Conservation (phyloP, 64 coral and sea anemone species). For the Catalaphyllia jardinei region DNA sequence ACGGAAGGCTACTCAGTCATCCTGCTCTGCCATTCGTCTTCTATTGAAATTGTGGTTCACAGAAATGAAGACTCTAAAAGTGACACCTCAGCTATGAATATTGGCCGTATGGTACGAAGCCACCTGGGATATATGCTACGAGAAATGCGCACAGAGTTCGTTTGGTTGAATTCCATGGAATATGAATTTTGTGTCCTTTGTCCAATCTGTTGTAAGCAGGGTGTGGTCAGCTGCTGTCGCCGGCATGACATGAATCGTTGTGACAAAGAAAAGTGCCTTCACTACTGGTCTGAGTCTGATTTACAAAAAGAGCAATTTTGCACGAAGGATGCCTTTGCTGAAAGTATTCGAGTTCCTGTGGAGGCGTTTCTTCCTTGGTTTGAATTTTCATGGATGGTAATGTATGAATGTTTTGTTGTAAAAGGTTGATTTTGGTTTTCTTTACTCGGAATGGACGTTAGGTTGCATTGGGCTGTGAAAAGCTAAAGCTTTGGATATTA, state of each 20-base stretch:
- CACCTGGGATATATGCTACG: too few relatives aligned
- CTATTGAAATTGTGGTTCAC: too few relatives aligned
- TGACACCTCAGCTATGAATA: too few relatives aligned
- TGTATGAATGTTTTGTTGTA: too few relatives aligned
- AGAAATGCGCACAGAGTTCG: neutral
- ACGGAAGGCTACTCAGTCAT: too few relatives aligned
- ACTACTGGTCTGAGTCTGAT: conserved; percentile 3
- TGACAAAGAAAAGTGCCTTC: neutral
- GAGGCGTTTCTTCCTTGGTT: neutral
- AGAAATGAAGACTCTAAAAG: too few relatives aligned
- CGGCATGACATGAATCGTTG: neutral
- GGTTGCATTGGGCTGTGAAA: too few relatives aligned
- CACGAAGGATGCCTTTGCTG: neutral
- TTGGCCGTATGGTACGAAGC: too few relatives aligned
- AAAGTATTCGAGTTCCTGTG: conserved; percentile 4
- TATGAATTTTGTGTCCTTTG: conserved; percentile 26
- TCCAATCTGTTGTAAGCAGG: neutral
- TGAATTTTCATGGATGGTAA: too few relatives aligned
- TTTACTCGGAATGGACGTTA: too few relatives aligned
- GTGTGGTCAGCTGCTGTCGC: neutral
- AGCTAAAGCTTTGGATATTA: neutral
- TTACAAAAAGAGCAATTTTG: neutral
- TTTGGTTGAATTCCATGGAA: conserved; percentile 1
- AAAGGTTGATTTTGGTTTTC: too few relatives aligned
- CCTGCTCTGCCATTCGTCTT: too few relatives aligned